Evolutionary conservation across 2,797 vertebrate species (phyloP), one percentile per base, ranked within the genome.

Genomic region (Cirrhinus mrigala): DNA sequence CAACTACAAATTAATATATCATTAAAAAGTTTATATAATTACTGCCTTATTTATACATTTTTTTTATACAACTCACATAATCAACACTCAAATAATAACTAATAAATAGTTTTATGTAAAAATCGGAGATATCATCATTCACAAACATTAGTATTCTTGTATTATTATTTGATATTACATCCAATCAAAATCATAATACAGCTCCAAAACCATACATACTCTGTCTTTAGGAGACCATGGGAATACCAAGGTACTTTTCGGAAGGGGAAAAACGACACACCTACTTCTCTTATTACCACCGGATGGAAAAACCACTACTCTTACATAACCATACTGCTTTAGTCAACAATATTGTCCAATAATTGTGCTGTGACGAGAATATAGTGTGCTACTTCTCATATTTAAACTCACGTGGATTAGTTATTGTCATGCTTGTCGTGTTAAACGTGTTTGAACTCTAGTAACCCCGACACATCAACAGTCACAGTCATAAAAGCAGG

Each of bases 401-500:
- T 52, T 54, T 24, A 76, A 54, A 68, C 29, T 46, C 22, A 54
- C 27, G 9, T 76, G 60, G 20, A 52, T n/a, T 29, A 52, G 40
- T 54, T 66, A 37, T 29, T 6, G 1, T 9, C 9, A 71, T 20
- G 88, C 88, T 52, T 85, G 74, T 85, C 88, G 91, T 90, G 88
- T 85, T 85, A 81, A 89, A 79, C 16, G 81, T 79, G 83, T 60
- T 90, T 93, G 94, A 95, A 94, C 95, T 94, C 79, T 85, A 94
- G 91, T 95, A 94, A 95, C 92, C 95, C 85, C 89, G 66, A 92
- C 91, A 75, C 50, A 69, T 81, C 70, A 69, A 62, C 44, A 62
- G 6, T 80, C 69, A 46, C 80, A 78, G 27, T 33, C n/a, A 46
- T 18, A 50, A 18, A 64, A 20, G 11, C 6, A 24, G 16, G 15